Conservation (phyloP, 2,888 invertebrate species). For the Psylliodes chrysocephalus region DNA sequence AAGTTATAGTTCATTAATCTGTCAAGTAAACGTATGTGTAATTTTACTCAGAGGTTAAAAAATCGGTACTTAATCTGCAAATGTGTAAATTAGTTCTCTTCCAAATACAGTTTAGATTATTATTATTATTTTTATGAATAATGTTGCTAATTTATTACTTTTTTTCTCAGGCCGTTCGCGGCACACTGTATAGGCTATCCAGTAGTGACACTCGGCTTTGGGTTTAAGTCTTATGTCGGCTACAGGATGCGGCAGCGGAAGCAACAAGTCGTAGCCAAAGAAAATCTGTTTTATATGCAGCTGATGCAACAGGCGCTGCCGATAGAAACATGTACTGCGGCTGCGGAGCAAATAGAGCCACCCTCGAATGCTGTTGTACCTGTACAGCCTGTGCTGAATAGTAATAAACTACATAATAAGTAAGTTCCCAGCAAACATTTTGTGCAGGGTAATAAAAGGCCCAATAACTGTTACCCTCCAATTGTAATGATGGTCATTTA, state of each 20-base stretch:
- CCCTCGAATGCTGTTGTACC: constrained; percentile 39
- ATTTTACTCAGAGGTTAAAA: no score
- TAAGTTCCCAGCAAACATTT: constrained; percentile 30
- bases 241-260: constrained; percentile 85
- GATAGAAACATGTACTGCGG: constrained; percentile 58
- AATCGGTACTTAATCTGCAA: no score
- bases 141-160: no score
- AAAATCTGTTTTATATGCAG: constrained; percentile 95
- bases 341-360: constrained; percentile 38
- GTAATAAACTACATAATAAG: constrained; percentile 51
- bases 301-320: constrained; percentile 92
- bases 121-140: no score
- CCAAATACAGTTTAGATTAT: no score
- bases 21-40: no score
- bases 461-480: no score
- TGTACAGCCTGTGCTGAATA: constrained; percentile 50
- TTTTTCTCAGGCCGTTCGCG: constrained; percentile 77
- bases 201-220: constrained; percentile 85
- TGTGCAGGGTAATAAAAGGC: no score
- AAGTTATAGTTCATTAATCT: no score
- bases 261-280: constrained; percentile 92
- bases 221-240: constrained; percentile 92
- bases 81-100: no score
- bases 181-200: constrained; percentile 79
- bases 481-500: no score